Evolutionary conservation across 2,888 invertebrate species (phyloP), one percentile per base, ranked within the genome.

Genomic region (Glaucopsyche alexis): DNA sequence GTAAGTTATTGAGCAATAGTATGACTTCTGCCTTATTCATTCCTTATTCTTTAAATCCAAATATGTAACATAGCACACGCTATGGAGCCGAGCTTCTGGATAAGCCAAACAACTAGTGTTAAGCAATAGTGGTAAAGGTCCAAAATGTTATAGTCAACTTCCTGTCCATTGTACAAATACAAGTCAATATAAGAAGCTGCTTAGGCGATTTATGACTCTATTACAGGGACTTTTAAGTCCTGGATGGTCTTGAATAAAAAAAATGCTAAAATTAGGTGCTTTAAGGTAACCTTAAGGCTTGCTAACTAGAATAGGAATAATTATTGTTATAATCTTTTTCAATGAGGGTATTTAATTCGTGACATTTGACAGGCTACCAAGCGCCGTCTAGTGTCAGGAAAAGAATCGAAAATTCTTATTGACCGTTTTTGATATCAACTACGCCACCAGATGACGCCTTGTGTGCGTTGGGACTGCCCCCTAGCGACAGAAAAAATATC

Each of bases 121-220:
- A 49, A 72, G 66, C 50, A 2, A 47, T 14, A 14, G 47, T 69
- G 69, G 19, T 69, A 69, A 69, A 11, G 11, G 49, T 19, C 16
- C 69, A 69, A 69, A 69, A 69, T 69, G 29, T 49, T 69, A 69
- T 49, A 11, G 49, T 69, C 69, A 69, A 69, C 69, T 69, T 47
- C 19, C 47, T 47, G 14, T 49, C 49, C 49, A 0, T 14, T 19
- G 47, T 69, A 69, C 49, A 69, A 49, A 69, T 69, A 69, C 11
- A 69, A 29, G 19, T 69, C 29, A 60, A 49, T 69, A 19, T 47
- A 29, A 19, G 13, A 67, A 47, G 69, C 7, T 38, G 29, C 47
- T 19, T 29, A 69, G n/a, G 9, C 45, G 14, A 49, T 69, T 49
- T 7, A 29, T 9, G 14, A 69, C 69, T 69, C 14, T 69, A 47